phyloP scores from a whole-genome alignment of 1,140 invertebrate species.

The Penaeus japonicus region DNA sequence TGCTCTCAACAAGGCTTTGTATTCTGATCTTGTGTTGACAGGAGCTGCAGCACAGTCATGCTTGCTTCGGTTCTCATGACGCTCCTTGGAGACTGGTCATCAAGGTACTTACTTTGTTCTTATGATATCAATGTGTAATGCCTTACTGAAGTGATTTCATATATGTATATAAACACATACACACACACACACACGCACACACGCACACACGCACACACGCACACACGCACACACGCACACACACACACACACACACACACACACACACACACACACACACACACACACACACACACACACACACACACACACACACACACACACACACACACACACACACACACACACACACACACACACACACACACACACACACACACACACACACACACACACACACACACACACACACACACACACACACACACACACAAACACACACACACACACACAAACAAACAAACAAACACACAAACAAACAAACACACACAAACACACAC shows the following conservation, averaged over 20 bases:
- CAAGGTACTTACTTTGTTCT: background rate
- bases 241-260: background rate
- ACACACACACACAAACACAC: background rate
- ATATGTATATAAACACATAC: background rate
- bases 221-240: background rate
- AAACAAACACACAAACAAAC: background rate
- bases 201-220: background rate
- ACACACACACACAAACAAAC: background rate
- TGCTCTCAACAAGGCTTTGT: no score
- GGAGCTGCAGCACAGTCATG: no score
- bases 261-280: background rate
- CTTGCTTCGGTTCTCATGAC: no score
- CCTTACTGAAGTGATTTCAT: background rate
- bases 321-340: background rate
- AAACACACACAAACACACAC: background rate
- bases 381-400: background rate
- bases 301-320: background rate
- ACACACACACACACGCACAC: background rate
- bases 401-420: background rate
- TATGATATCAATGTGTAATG: background rate
- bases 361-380: background rate
- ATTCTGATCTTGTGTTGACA: no score
- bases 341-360: background rate
- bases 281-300: background rate
- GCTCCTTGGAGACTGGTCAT: no score